These are phyloP conservation scores for Melanotaenia maccullochi DNA, from an alignment of 2,797 vertebrate genomes.

Conservation along the genomic window DNA sequence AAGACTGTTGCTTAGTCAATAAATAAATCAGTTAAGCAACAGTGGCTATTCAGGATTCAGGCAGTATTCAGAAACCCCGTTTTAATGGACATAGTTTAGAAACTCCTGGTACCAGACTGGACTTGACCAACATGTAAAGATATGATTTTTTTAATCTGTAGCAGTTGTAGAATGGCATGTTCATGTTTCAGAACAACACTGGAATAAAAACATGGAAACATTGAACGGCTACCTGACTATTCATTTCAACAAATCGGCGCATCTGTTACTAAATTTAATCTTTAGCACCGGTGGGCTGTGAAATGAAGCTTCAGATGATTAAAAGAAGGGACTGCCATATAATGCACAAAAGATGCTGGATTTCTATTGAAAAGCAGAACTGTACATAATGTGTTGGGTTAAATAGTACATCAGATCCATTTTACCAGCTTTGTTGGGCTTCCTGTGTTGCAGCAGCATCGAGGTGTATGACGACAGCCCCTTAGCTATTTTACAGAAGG, in stretches of 20 bases:
- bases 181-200: conserved; percentile 6
- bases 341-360: conserved; percentile 33
- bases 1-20: no score
- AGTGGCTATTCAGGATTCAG: not conserved
- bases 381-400: not conserved
- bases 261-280: conserved; percentile 68
- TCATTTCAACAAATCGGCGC: conserved; percentile 62
- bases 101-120: no score
- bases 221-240: conserved; percentile 22
- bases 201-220: conserved; percentile 24
- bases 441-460: conserved; percentile 28
- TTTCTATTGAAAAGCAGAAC: conserved; percentile 15
- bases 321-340: conserved; percentile 35
- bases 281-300: conserved; percentile 74
- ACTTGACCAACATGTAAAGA: no score
- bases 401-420: conserved; percentile 10
- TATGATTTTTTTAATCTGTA: not conserved
- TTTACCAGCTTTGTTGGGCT: conserved; percentile 13
- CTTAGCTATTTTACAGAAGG: conserved; percentile 33
- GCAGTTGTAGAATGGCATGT: no score
- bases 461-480: conserved; percentile 18
- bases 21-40: not conserved
- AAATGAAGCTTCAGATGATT: conserved; percentile 72
- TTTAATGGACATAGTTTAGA: no score
- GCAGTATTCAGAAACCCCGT: not conserved